Conservation (phyloP, 2,888 invertebrate genomes). For the Theodoxus fluviatilis region DNA sequence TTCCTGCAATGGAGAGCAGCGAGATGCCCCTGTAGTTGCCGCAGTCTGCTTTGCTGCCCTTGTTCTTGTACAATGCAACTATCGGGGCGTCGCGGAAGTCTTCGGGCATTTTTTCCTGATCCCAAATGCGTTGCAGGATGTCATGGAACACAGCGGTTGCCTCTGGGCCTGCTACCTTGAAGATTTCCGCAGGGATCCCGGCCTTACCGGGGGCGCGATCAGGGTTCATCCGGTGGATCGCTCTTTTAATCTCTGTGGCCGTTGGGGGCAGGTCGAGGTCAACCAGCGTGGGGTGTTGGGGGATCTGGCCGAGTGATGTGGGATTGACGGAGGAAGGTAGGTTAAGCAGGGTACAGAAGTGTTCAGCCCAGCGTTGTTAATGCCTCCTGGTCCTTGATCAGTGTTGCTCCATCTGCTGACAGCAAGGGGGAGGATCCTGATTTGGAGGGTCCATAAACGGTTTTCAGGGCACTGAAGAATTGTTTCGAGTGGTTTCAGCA, state of each 20-base stretch:
- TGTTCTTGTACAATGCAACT: conserved; percentile 24
- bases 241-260: conserved; percentile 15
- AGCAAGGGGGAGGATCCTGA: conserved; percentile 14
- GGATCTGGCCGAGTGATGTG: conserved; percentile 1
- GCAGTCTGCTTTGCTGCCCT: conserved; percentile 22
- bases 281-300: background rate
- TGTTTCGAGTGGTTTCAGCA: conserved; percentile 17
- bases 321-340: conserved; percentile 21
- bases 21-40: conserved; percentile 21
- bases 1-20: conserved; percentile 1
- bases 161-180: conserved; percentile 14
- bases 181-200: conserved; percentile 28
- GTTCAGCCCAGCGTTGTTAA: conserved; percentile 15
- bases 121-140: conserved; percentile 7
- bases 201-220: conserved; percentile 28
- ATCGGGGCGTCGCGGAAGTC: conserved; percentile 11
- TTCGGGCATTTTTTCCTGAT: conserved; percentile 1
- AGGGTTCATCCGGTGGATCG: conserved; percentile 8
- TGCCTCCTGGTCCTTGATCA: conserved; percentile 20
- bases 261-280: conserved; percentile 9
- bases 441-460: conserved; percentile 22
- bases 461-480: conserved; percentile 19
- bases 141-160: conserved; percentile 14
- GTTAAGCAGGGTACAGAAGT: conserved; percentile 30
- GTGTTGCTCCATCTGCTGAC: background rate